Base-by-base conservation (phyloP, 1,140 invertebrate species). In the Polyergus mexicanus region DNA sequence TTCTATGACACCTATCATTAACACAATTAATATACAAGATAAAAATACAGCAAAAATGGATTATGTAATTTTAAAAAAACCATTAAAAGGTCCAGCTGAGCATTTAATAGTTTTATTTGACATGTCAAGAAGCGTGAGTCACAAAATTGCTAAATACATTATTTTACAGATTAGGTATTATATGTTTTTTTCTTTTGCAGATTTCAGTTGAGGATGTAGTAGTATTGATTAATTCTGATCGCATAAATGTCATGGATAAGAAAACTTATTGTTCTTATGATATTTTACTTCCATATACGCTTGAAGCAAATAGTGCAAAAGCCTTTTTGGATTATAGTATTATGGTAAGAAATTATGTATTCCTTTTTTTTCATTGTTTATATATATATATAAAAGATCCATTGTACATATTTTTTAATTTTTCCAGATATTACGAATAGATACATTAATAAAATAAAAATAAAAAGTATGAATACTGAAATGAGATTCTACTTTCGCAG, bases 181-280 rank as follows among this genome's bases (percentile, higher is more conserved):
- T 32, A 13, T 13, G 6, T 6, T 41, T 16, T 44, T 44, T 22
- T 38, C 92, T 86, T 90, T 94, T 93, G 62, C 91, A 97, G 97
- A 94, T 96, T 92, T 95, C 95, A 51, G 95, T 95, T 1, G 94
- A 96, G 71, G 96, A 97, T 86, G 86, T 98, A 11, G 95, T 92
- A 22, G 93, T 98, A 65, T 96, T 97, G 91, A 91, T 98, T 69
- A 96, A 97, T 1, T 96, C 97, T 89, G 97, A 98, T 95, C 95
- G 97, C 85, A 96, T 98, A 78, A 90, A 97, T 25, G 92, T 98
- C 62, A 96, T 97, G 88, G 95, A 95, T 32, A 89, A 95, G 60
- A 96, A 96, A 60, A 94, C 95, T 88, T 95, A 95, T 54, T 96
- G 96, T 89, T 90, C 96, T 22, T 94, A 97, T 51, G 97, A 98